Base-by-base conservation (phyloP, 2,113 vertebrate genomes). In the Apaloderma vittatum region DNA sequence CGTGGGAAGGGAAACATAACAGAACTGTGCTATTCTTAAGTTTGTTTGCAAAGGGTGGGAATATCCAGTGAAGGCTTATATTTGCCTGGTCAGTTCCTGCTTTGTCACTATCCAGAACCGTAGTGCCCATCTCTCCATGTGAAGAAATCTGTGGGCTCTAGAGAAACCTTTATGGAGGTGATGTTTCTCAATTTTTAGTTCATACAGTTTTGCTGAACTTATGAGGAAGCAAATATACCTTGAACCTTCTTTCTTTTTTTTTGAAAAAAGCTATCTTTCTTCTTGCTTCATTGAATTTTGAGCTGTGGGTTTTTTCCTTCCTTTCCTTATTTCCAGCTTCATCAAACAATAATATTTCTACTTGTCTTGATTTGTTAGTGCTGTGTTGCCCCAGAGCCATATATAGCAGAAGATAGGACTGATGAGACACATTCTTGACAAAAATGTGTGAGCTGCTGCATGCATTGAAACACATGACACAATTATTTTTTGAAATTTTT, bases 31-130 rank as follows among this genome's bases (percentile, higher is more conserved):
- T 79, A 5, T 37, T 68, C 40, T 59, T 29, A 45, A 11, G 2
- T 61, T 62, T 86, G 67, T 93, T 89, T 95, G 68, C 32, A 55
- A 37, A 79, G 45, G 40, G 27, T 66, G 46, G 40, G 26, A 73
- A 24, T 86, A 70, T 58, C n/a, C 27, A 54, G 9, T 15, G 24
- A 23, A 61, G 15, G 8, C 57, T 91, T 88, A 1, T 29, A 15
- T 86, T 75, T 91, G 32, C 55, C 12, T 45, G 7, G 76, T 72
- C 54, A 14, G 46, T 89, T 88, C 54, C 63, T 91, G 59, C 54
- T 76, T 66, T 57, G 45, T 86, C 24, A 49, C 27, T 14, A 5
- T 70, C 40, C 49, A 66, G 78, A 76, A 4, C 34, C 19, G 6
- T 13, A 67, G 29, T 34, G 29, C 29, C 57, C 3, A 0, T 32